Evolutionary conservation across 2,888 invertebrate genomes (phyloP), one percentile per base, ranked within the genome.

Genomic region (Tortricodes alternella): DNA sequence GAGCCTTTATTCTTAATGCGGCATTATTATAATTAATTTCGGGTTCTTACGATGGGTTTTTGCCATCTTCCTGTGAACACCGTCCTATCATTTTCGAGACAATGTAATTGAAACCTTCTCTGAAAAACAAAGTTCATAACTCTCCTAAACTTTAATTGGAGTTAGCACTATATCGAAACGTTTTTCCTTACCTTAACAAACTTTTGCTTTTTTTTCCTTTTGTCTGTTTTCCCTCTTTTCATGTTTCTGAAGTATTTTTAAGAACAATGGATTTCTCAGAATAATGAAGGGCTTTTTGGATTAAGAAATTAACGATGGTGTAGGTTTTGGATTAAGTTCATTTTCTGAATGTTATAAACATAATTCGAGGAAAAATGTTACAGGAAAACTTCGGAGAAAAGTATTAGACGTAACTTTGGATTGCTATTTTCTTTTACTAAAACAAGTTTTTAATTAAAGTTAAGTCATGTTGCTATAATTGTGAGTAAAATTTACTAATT

Each of bases 191-290:
- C 32, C 46, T 39, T 39, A 18, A 13, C 16, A 53, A 53, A 53
- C 18, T 39, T 53, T 32, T 15, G 19, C 18, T 35, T 35, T 13
- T 11, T 1, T n/a, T 46, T n/a, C 18, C 37, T 41, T 51, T 46
- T 53, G 53, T 53, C 13, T 15, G n/a, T 39, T 24, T 46, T 46
- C 46, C 24, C 41, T 41, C 48, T 35, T 55, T 52, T 41, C 41
- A 34, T 41, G 41, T 49, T 55, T 41, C 35, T 55, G 41, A 49
- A 55, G 55, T 48, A 55, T 41, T 41, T 24, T 46, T 13, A 11
- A 7, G 11, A 49, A 55, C 55, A 55, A 55, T 27, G 37, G 48
- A 24, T 15, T 35, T 1, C 19, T 35, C 16, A 39, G 38, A 39
- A 29, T 19, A 41, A 52, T 44, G 35, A 41, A 51, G 18, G 41